phyloP scores from a whole-genome alignment of 23 tunicate species.

The Ascidia mentula region DNA sequence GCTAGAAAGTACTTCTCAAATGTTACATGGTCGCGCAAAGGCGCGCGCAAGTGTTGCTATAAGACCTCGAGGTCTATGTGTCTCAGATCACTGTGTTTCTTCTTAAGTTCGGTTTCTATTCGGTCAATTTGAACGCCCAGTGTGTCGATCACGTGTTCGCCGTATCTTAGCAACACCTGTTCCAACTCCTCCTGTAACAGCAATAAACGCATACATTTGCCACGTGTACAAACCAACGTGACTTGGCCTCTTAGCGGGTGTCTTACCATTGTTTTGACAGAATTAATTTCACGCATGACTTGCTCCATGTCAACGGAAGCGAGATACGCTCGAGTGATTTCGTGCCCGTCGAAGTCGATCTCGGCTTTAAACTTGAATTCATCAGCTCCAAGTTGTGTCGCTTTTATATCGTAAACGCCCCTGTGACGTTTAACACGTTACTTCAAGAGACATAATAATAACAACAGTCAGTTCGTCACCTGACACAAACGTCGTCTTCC shows the following conservation, averaged over 20 bases:
- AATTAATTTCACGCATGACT: constrained; percentile 47
- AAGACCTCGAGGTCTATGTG: constrained; percentile 95
- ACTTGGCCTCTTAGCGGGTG: too few relatives aligned
- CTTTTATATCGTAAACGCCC: constrained; percentile 97
- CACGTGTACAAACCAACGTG: too few relatives aligned
- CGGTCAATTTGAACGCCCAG: constrained; percentile 93
- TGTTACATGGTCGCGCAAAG: too few relatives aligned
- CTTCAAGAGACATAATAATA: neutral
- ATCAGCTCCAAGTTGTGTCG: constrained; percentile 73
- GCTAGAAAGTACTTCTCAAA: too few relatives aligned
- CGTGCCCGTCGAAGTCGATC: constrained; percentile 93
- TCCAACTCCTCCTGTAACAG: constrained; percentile 79
- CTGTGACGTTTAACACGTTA: too few relatives aligned
- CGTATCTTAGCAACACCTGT: constrained; percentile 53
- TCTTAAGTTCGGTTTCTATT: constrained; percentile 75
- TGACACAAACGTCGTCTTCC: constrained; percentile 88
- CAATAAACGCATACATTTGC: too few relatives aligned
- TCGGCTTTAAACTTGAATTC: constrained; percentile 96
- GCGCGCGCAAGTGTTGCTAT: constrained; percentile 11
- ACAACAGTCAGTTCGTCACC: constrained; percentile 14
- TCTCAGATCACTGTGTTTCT: constrained; percentile 64
- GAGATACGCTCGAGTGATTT: constrained; percentile 86
- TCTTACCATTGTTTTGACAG: constrained; percentile 44
- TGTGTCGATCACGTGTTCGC: constrained; percentile 85
- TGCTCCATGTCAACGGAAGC: constrained; percentile 72